These are phyloP conservation scores for Argyresthia goedartella DNA, from an alignment of 2,888 invertebrate species.

Conservation along the genomic window DNA sequence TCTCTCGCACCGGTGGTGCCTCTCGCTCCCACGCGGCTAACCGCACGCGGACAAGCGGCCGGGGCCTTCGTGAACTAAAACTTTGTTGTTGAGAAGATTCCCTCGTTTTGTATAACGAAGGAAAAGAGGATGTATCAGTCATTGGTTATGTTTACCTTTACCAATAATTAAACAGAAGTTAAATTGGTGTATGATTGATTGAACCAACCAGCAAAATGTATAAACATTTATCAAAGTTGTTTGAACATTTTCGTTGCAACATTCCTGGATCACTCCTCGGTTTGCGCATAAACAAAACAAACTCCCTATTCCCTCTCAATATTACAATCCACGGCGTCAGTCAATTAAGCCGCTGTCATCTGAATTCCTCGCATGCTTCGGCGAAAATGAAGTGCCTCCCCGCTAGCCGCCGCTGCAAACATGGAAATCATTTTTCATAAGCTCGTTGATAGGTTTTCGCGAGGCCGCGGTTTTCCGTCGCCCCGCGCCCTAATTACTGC, in stretches of 20 bases:
- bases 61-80: background rate
- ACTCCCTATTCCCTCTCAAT: background rate
- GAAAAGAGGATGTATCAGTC: background rate
- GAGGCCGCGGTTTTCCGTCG: constrained; percentile 67
- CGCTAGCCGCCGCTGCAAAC: constrained; percentile 40
- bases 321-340: constrained; percentile 27
- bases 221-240: background rate
- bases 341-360: constrained; percentile 26
- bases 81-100: background rate
- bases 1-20: constrained; percentile 9
- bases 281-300: background rate
- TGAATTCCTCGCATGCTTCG: constrained; percentile 42
- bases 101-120: too few relatives aligned
- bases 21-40: constrained; percentile 42
- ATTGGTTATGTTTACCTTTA: background rate
- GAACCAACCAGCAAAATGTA: background rate
- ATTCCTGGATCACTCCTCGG: background rate
- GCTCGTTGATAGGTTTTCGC: constrained; percentile 70
- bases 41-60: constrained; percentile 39
- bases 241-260: background rate
- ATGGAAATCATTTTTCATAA: constrained; percentile 68
- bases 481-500: constrained; percentile 69
- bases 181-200: background rate
- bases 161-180: background rate
- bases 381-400: constrained; percentile 51